Evolutionary conservation across 1,140 invertebrate species (phyloP).

Genomic region (Bombyx mandarina): DNA sequence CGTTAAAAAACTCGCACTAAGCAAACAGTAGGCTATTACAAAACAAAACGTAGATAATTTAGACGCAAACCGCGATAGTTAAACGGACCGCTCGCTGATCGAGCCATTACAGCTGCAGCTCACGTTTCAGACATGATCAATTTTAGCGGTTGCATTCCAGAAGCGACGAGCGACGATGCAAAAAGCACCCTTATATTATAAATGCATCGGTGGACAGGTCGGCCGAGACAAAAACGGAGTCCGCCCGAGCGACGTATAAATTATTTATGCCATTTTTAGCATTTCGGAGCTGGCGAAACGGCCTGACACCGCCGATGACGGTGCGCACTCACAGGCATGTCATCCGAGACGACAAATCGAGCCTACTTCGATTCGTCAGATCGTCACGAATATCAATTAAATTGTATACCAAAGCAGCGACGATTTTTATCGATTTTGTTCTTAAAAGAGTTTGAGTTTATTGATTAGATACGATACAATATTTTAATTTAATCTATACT

Average conservation of each 20-base stretch:
- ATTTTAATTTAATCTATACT: no score
- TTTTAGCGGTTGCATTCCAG: constrained; percentile 68
- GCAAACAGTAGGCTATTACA: constrained; percentile 5
- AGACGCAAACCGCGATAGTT: constrained; percentile 16
- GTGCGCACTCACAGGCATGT: constrained; percentile 1
- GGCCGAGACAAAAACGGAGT: constrained; percentile 56
- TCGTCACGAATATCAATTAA: no score
- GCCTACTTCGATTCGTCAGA: no score
- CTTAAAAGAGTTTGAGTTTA: no score
- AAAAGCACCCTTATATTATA: constrained; percentile 71
- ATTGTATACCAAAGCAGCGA: neutral
- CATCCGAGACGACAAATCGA: neutral
- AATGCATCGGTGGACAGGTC: constrained; percentile 69
- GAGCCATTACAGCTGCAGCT: constrained; percentile 47
- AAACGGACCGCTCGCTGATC: constrained; percentile 16
- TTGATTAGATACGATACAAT: no score
- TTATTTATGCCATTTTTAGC: constrained; percentile 70
- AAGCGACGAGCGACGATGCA: constrained; percentile 49
- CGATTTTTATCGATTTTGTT: neutral
- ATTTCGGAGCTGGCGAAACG: constrained; percentile 55
- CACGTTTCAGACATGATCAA: constrained; percentile 66
- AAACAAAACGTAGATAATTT: constrained; percentile 12
- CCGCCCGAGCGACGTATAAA: constrained; percentile 55
- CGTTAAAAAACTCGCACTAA: no score
- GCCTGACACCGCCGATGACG: constrained; percentile 23